phyloP scores from a whole-genome alignment of 2,888 invertebrate genomes.

The Rhodophaea formosa region DNA sequence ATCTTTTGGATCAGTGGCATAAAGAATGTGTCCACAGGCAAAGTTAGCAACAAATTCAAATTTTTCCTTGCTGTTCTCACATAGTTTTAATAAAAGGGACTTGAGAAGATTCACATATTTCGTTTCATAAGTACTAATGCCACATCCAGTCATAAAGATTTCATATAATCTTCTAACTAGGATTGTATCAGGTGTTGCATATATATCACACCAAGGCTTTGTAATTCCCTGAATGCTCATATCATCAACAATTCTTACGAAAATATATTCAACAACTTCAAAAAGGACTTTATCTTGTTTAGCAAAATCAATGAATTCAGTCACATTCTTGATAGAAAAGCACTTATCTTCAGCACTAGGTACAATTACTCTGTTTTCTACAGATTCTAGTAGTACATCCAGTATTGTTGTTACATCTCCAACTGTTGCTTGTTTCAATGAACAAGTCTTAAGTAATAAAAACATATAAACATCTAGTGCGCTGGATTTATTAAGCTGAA shows the following conservation, averaged over 20 bases:
- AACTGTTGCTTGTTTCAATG: constrained; percentile 55
- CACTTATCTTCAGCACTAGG: constrained; percentile 44
- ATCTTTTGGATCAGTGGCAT: constrained; percentile 63
- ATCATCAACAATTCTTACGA: constrained; percentile 72
- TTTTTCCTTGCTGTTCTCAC: constrained; percentile 64
- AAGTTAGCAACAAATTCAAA: constrained; percentile 82
- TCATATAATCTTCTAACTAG: constrained; percentile 69
- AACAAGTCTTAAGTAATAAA: constrained; percentile 68
- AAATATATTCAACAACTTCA: constrained; percentile 78
- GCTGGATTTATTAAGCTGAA: constrained; percentile 49
- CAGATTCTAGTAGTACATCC: constrained; percentile 64
- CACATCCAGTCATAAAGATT: constrained; percentile 73
- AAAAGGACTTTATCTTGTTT: constrained; percentile 75
- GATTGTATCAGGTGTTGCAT: constrained; percentile 54
- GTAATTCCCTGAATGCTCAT: constrained; percentile 60
- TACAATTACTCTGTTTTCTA: constrained; percentile 58
- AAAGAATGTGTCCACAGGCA: constrained; percentile 71
- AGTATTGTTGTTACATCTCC: constrained; percentile 63
- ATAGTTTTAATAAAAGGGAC: constrained; percentile 68
- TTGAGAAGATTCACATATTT: constrained; percentile 65
- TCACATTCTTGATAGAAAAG: constrained; percentile 53
- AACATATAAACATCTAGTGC: constrained; percentile 60
- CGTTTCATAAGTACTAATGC: constrained; percentile 55
- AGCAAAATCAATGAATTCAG: constrained; percentile 56
- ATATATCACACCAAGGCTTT: constrained; percentile 71